Base-by-base conservation (phyloP, 2,797 vertebrate genomes). In the Pterois miles region DNA sequence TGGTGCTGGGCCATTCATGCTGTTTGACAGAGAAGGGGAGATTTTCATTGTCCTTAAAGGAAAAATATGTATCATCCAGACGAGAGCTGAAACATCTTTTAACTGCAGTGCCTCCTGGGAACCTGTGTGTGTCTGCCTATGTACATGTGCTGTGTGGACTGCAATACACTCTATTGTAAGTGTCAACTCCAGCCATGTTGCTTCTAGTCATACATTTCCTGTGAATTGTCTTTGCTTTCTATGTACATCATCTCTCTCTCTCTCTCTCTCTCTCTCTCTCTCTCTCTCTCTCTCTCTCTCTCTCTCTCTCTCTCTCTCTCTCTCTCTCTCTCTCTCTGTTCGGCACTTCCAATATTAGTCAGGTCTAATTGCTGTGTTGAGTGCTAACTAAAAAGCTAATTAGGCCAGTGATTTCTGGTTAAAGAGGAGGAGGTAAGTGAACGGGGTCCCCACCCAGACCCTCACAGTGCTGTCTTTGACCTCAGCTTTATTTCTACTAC, bases 351-450 rank as follows among this genome's bases (percentile, higher is more conserved):
- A 86, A 86, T 84, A 88, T 88, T 85, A 86, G 78, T 52, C 36
- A 13, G 54, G 4, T 85, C 70, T 90, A 89, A 92, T 88, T 84
- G 81, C 60, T 80, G 58, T 57, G 81, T 78, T 87, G 80, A 78
- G 74, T 72, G 52, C 78, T 78, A 75, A 86, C 73, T 78, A 59
- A 77, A 76, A 78, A 64, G 72, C 66, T 84, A 90, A 91, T 91
- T 74, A 85, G 72, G 43, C 18, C 73, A 57, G 59, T 66, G 46
- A 75, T 79, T 65, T 89, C 43, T 85, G 66, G 67, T 83, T 85
- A 56, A 82, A 77, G 60, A 76, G 69, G 48, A 65, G 56, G 38
- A 67, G 27, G 74, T 27, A 68, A 38, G 57, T 38, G 29, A 84
- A 60, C 57, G 71, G 48, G 43, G 48, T 71, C 57, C 52, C 52